Evolutionary conservation across 1,140 invertebrate species (phyloP).

Genomic region (Planococcus citri): DNA sequence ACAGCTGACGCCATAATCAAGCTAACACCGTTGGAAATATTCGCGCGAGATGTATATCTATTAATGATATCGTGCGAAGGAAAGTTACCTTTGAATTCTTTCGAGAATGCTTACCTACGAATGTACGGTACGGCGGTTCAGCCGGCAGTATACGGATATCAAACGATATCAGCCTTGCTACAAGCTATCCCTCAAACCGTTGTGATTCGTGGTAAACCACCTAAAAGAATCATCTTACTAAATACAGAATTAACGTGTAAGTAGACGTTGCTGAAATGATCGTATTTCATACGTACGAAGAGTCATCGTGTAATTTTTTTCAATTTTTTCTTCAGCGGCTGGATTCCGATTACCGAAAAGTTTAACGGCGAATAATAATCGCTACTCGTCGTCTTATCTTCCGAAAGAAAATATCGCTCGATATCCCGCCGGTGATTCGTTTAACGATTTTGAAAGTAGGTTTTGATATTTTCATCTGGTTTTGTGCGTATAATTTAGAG

Average conservation of each 20-base stretch:
- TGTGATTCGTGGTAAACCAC: conserved; percentile 34
- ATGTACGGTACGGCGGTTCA: conserved; percentile 42
- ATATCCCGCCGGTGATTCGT: neutral
- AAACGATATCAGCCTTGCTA: conserved; percentile 38
- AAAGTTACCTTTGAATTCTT: conserved; percentile 39
- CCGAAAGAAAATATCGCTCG: neutral
- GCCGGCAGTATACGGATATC: conserved; percentile 43
- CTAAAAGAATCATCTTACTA: conserved; percentile 35
- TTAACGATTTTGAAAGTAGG: neutral
- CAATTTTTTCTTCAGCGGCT: too few species aligned
- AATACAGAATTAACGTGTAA: conserved; percentile 37
- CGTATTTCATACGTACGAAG: neutral
- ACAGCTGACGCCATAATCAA: conserved; percentile 37
- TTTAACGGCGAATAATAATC: neutral
- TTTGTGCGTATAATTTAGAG: too few species aligned
- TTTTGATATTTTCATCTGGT: neutral
- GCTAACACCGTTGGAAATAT: conserved; percentile 42
- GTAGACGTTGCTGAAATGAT: neutral
- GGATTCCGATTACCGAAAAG: conserved; percentile 14
- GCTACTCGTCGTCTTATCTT: neutral
- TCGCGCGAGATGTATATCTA: conserved; percentile 44
- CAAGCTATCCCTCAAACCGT: conserved; percentile 46
- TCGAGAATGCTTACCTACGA: conserved; percentile 42
- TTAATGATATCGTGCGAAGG: conserved; percentile 42
- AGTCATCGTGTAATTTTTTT: neutral